Evolutionary conservation across 2,113 vertebrate genomes (phyloP), one percentile per base, ranked within the genome.

Genomic region (Phrynocephalus versicolor): DNA sequence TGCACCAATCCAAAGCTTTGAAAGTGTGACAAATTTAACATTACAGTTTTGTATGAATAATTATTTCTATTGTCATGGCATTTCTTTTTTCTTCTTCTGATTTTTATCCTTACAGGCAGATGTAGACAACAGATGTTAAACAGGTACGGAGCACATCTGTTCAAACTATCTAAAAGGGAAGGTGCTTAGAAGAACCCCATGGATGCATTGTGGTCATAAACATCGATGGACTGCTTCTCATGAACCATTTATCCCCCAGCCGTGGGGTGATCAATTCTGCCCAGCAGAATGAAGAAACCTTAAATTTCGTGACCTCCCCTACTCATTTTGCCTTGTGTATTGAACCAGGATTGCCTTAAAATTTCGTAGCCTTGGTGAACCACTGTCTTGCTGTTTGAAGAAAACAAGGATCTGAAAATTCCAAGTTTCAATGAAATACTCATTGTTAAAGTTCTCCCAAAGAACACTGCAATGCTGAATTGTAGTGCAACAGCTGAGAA

Each of bases 341-440:
- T 90, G 90, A 93, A 94, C 82, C 84, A 92, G 88, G 37, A 55
- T 94, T 95, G 93, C 95, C 93, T 95, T 95, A 93, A 93, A 85
- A 90, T 90, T 85, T 93, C 92, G 91, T 93, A 88, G 91, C 91
- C 90, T 90, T 93, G 93, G 88, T 82, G 90, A 90, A 91, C 90
- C 86, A 89, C 87, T 89, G 84, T 88, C 79, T 88, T 90, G 90
- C 87, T 70, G 18, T 87, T 89, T 92, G 90, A 84, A 84, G 85
- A 91, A 51, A 93, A 88, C 90, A 87, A 81, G 86, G 86, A 87
- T 88, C 90, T 92, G 87, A 92, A 85, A 90, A 73, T 83, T 89
- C 72, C 80, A 90, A 90, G 89, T 86, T 95, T 81, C 77, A 73
- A 69, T 85, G 90, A 85, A 55, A 88, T 89, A 91, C 87, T 81